Evolutionary conservation across 2,797 vertebrate genomes (phyloP).

Genomic region (Tinamus major): DNA sequence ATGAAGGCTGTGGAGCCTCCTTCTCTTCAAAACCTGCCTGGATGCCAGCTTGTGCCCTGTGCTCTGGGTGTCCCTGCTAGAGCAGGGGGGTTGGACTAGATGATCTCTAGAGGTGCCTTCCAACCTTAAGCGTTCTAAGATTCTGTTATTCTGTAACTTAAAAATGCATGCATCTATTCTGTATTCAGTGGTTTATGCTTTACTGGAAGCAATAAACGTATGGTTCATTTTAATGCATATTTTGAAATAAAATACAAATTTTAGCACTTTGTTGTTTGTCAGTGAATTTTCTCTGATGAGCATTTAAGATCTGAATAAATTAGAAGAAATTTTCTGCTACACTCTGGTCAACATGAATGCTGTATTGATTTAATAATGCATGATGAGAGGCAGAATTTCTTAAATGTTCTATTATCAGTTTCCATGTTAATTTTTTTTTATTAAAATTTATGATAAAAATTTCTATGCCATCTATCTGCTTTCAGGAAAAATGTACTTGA

Average conservation of each 20-base stretch:
- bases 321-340: not conserved
- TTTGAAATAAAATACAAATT: not conserved
- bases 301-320: not conserved
- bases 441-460: not conserved
- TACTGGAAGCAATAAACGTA: rapidly evolving
- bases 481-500: not conserved
- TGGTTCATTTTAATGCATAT: not conserved
- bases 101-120: too few relatives aligned
- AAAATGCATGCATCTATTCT: not conserved
- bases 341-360: not conserved
- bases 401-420: not conserved
- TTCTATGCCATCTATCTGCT: not conserved
- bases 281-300: not conserved
- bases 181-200: not conserved
- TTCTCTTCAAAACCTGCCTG: too few relatives aligned
- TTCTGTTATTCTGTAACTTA: not conserved
- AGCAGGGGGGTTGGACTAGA: too few relatives aligned
- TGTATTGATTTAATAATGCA: not conserved
- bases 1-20: too few relatives aligned
- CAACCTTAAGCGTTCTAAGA: too few relatives aligned
- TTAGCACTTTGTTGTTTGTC: not conserved
- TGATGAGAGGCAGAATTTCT: not conserved
- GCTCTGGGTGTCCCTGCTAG: too few relatives aligned
- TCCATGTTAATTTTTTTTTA: not conserved
- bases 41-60: too few relatives aligned